A percentile compares a stretch with the other conserved stretches of the same genome.
Evolutionary conservation across 2,797 vertebrate species (phyloP).

Genomic region (Pangasius mekongensis): DNA sequence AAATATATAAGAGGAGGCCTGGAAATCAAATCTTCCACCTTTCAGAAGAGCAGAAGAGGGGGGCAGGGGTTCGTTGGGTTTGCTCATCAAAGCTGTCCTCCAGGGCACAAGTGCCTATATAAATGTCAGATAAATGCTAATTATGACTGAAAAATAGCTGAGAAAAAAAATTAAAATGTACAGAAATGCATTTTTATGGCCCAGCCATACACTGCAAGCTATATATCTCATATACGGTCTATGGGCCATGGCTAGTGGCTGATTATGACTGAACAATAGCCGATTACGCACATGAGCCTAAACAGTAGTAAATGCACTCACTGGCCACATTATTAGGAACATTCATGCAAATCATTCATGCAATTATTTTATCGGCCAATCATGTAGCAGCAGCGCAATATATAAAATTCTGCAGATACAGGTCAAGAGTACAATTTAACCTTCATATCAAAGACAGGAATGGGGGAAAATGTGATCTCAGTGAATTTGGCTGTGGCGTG

Average conservation of each 20-base stretch:
- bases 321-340: slow-evolving; percentile 1
- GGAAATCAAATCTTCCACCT: neutral
- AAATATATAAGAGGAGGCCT: neutral
- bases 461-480: neutral
- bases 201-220: neutral
- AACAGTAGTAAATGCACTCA: neutral
- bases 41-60: neutral
- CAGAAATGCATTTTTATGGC: neutral
- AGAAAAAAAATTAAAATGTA: neutral
- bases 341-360: neutral
- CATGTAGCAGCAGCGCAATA: neutral
- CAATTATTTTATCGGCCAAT: neutral
- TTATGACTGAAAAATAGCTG: neutral
- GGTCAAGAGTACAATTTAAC: neutral
- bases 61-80: neutral
- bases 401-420: neutral
- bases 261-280: neutral
- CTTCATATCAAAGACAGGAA: no score
- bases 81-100: neutral
- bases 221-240: neutral
- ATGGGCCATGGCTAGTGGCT: neutral
- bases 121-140: neutral
- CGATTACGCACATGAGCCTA: neutral
- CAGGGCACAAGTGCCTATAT: neutral
- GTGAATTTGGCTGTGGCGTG: neutral